phyloP scores from a whole-genome alignment of 2,888 invertebrate genomes.

The Dioctria linearis region DNA sequence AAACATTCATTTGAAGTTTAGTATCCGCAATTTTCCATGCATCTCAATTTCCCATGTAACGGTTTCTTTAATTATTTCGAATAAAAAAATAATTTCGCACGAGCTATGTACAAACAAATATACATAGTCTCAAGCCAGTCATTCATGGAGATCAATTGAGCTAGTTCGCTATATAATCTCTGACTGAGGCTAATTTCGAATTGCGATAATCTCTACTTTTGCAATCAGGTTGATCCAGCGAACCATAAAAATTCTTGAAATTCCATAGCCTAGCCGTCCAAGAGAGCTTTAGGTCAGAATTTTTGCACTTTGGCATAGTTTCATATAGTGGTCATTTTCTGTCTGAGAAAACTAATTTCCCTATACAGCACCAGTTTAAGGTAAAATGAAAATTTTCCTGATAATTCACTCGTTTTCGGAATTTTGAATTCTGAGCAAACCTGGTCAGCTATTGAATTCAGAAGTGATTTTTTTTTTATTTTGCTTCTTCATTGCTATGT shows the following conservation, averaged over 20 bases:
- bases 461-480: neutral
- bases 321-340: too few species aligned
- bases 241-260: conserved; percentile 32
- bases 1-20: conserved; percentile 7
- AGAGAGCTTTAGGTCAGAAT: neutral
- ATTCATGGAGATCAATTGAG: conserved; percentile 3
- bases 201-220: conserved; percentile 4
- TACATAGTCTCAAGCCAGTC: neutral
- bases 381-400: too few species aligned
- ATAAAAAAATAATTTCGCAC: conserved; percentile 19
- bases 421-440: neutral
- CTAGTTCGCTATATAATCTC: neutral
- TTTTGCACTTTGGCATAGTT: neutral
- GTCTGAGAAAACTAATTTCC: too few species aligned
- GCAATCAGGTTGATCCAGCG: conserved; percentile 28
- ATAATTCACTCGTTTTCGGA: neutral
- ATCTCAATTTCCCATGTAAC: conserved; percentile 2
- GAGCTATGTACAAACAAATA: neutral
- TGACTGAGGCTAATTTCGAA: neutral
- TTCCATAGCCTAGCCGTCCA: conserved; percentile 3
- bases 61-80: conserved; percentile 4
- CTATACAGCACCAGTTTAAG: too few species aligned
- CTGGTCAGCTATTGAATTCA: neutral
- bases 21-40: neutral
- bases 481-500: neutral